Evolutionary conservation across 2,113 vertebrate genomes (phyloP), one percentile per base, ranked within the genome.

Genomic region (Oncorhynchus keta): DNA sequence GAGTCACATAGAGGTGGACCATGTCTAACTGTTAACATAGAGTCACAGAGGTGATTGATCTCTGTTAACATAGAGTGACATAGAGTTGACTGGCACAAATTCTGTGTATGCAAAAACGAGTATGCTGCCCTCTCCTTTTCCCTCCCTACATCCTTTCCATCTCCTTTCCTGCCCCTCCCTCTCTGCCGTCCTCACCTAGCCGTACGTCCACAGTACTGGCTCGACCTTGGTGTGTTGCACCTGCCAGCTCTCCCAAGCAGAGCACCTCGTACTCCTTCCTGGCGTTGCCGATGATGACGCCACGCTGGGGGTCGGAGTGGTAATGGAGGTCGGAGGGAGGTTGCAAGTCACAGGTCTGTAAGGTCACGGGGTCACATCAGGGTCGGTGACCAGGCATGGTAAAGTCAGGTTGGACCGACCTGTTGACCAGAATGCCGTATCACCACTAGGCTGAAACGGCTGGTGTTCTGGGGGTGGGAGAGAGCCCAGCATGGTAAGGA

Each of bases 331-430:
- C 77, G 0, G 68, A 32, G 35, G 91, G 70, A 57, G 88, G 81
- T 72, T 1, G 64, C 16, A 86, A 87, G 5, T 90, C 78, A 9
- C 92, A 94, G 26, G 86, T 89, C 70, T 89, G 83, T 68, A 93
- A 70, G 49, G 86, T 72, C 72, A 93, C 30, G 35, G 61, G 35
- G 73, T 85, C 77, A 94, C 83, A 24, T 87, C 82, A 0, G 93
- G 93, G 84, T 93, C 87, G 0, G 92, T 93, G 76, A 90, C 92
- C 2, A 93, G 84, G 74, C 93, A 94, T 8, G 92, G 91, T 39
- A 94, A 79, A 68, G 86, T 91, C 83, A 87, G 83, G 81, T 90
- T 79, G 26, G 92, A 89, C 91, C 90, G 2, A 82, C 85, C n/a
- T n/a, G 28, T 86, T 90, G 62, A 85, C 92, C 65, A 93, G 82